phyloP scores from a whole-genome alignment of 2,797 vertebrate genomes.

The Menidia menidia region DNA sequence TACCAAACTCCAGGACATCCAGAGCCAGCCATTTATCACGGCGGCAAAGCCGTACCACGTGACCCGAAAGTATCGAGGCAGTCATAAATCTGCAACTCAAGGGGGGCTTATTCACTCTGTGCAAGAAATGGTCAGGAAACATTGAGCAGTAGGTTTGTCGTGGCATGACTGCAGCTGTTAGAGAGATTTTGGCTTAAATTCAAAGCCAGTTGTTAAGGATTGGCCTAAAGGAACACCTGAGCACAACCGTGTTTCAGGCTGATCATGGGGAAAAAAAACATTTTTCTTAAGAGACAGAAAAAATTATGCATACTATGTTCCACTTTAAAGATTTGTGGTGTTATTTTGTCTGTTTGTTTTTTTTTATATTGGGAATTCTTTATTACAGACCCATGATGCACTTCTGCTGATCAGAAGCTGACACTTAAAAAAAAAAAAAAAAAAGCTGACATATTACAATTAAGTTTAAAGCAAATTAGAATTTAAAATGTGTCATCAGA shows the following conservation, averaged over 20 bases:
- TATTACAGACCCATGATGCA: too few relatives aligned
- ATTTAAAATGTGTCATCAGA: too few relatives aligned
- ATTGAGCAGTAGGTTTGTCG: constrained; percentile 54
- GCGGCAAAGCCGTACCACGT: constrained; percentile 29
- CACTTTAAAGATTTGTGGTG: too few relatives aligned
- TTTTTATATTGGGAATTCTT: too few relatives aligned
- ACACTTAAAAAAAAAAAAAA: too few relatives aligned
- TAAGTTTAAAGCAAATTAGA: too few relatives aligned
- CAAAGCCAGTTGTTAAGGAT: constrained; percentile 54
- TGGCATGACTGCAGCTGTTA: constrained; percentile 59
- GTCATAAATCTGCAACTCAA: constrained; percentile 64
- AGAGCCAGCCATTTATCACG: constrained; percentile 64
- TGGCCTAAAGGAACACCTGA: constrained; percentile 42
- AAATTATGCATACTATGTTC: too few relatives aligned
- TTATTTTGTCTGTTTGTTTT: too few relatives aligned
- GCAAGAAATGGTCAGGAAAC: constrained; percentile 62
- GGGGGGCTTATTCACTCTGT: constrained; percentile 60
- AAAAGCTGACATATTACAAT: too few relatives aligned
- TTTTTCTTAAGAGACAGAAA: background rate
- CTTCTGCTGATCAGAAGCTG: too few relatives aligned
- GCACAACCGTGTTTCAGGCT: constrained; percentile 25
- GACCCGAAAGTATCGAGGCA: constrained; percentile 33
- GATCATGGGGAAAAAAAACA: constrained; percentile 22
- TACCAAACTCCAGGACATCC: constrained; percentile 59
- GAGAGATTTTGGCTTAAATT: constrained; percentile 42